Percentiles rank a stretch among this genome's conserved stretches.
Conservation (phyloP, 2,888 invertebrate species). For the Agrypnus murinus region DNA sequence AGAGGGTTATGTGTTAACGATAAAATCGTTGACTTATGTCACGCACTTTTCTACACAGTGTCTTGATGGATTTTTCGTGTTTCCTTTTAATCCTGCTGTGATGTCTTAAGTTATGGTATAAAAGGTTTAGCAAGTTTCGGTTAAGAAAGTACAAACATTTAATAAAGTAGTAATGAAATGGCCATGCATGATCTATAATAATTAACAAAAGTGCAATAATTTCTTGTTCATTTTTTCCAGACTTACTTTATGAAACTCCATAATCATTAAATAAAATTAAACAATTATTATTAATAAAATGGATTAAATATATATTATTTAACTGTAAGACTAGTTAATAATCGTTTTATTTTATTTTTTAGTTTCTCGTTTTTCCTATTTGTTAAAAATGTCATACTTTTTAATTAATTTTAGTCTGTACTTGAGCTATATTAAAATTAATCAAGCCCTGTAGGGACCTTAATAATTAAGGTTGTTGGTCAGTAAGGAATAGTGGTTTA, state of each 20-base stretch:
- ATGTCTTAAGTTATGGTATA: constrained; percentile 31
- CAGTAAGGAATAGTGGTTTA: constrained; percentile 34
- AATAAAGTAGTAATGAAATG: too few species aligned
- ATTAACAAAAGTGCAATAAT: too few species aligned
- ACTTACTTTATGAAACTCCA: too few species aligned
- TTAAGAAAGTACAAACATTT: constrained; percentile 24
- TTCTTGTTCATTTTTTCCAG: too few species aligned
- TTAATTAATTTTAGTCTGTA: constrained; percentile 4
- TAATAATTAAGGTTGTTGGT: constrained; percentile 43
- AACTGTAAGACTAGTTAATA: too few species aligned
- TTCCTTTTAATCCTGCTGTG: constrained; percentile 29
- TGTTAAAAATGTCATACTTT: too few species aligned
- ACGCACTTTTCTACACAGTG: constrained; percentile 32
- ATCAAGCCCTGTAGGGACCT: constrained; percentile 25
- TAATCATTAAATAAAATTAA: too few species aligned
- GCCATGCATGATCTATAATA: too few species aligned
- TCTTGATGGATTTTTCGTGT: constrained; percentile 47
- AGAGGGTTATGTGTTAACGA: constrained; percentile 30
- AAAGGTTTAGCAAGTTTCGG: constrained; percentile 20
- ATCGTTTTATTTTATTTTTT: too few species aligned
- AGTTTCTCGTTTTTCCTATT: too few species aligned
- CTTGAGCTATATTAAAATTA: constrained; percentile 19
- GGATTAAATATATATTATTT: too few species aligned
- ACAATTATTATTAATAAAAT: too few species aligned
- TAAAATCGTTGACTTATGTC: constrained; percentile 41